Conservation (phyloP, 2,113 vertebrate species). For the Lepisosteus osseus region DNA sequence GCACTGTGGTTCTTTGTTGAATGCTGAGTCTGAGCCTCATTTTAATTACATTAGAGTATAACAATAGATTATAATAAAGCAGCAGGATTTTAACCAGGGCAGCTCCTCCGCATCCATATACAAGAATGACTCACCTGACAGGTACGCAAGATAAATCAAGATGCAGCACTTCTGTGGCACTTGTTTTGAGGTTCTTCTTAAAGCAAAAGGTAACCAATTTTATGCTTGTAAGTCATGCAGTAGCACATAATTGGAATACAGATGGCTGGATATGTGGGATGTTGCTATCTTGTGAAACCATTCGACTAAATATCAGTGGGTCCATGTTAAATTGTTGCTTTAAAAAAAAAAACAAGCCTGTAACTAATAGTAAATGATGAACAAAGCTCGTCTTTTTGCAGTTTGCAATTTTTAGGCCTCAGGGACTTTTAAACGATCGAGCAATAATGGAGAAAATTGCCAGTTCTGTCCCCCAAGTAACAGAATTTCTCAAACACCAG, state of each 20-base stretch:
- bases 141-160: conserved; percentile 6
- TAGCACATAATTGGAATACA: background rate
- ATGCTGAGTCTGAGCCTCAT: background rate
- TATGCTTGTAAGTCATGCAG: background rate
- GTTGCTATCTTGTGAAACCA: background rate
- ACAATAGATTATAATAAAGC: conserved; percentile 24
- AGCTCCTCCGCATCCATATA: background rate
- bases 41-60: conserved; percentile 24
- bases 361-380: background rate
- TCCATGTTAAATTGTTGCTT: background rate
- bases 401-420: background rate
- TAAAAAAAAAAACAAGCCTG: background rate
- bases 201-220: background rate
- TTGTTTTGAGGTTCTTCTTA: background rate
- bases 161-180: background rate
- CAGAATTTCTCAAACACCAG: background rate
- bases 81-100: conserved; percentile 14
- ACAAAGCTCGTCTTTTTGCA: background rate
- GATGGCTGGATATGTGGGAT: background rate
- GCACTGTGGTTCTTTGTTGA: conserved; percentile 20
- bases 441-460: background rate
- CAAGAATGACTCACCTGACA: conserved; percentile 18
- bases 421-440: background rate
- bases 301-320: background rate
- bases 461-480: background rate